Evolutionary conservation across 2,797 vertebrate species (phyloP), one percentile per base, ranked within the genome.

Genomic region (Uromys caudimaculatus): DNA sequence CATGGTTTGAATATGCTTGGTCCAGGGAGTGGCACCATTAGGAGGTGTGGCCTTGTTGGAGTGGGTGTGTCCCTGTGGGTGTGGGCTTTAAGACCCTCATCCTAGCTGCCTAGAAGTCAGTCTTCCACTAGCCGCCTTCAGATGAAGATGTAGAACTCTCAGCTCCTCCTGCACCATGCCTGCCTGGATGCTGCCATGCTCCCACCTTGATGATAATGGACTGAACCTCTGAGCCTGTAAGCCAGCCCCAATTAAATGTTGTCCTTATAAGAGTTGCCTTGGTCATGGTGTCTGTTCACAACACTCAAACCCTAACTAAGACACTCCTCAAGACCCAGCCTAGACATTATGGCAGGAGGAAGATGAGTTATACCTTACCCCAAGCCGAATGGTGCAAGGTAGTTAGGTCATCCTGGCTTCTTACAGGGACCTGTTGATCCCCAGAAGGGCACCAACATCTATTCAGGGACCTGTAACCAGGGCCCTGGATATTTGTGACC

Each of bases 291-390:
- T n/a, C 67, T 71, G 35, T 38, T 71, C 17, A 19, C 67, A 71
- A 35, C 67, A 21, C 3, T 71, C 21, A 71, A 9, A 71, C 67
- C 67, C 67, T n/a, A n/a, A n/a, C 35, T n/a, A 71, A n/a, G 64
- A 17, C 35, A 41, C 17, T 56, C 64, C n/a, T 23, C 75, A 90
- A 75, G 77, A 52, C 62, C 35, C 0, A 8, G 21, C 21, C 76
- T 71, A 52, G 21, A 78, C 41, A 3, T 17, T 50, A 21, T 16
- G 32, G 27, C 41, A 24, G 29, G 81, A 86, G 47, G 56, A 58
- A 67, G 52, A 41, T 35, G 47, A 35, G 17, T 1, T 0, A n/a
- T n/a, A 16, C 0, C 0, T 35, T n/a, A 52, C 56, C n/a, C 56
- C 32, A 21, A 52, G 47, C 1, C n/a, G 4, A 3, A n/a, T 11